Percentiles rank a stretch among this genome's conserved stretches.
Evolutionary conservation across 2,113 vertebrate genomes (phyloP).

Genomic region (Pseudopodoces humilis): DNA sequence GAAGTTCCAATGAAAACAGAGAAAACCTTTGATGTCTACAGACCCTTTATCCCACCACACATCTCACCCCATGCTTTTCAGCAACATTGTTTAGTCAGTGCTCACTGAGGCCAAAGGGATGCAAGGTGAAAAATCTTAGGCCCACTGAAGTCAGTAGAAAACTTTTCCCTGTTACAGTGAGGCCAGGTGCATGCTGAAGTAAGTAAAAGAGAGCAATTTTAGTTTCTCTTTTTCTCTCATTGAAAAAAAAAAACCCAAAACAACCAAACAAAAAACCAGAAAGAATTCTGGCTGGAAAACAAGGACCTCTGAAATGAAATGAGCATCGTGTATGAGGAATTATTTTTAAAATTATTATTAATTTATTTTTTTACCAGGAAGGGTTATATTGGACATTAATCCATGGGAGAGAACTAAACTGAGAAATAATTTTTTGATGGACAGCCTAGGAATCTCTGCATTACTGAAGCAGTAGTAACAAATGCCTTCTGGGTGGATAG

Average conservation of each 20-base stretch:
- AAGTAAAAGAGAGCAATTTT: background rate
- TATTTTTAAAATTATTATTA: background rate
- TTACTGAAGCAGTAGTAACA: background rate
- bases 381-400: background rate
- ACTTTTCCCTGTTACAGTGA: background rate
- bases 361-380: background rate
- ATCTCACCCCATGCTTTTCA: background rate
- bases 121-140: background rate
- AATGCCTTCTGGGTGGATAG: background rate
- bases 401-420: background rate
- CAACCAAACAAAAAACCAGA: too few species aligned
- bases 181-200: background rate
- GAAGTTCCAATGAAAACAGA: slow-evolving; percentile 32
- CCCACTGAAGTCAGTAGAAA: background rate
- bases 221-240: background rate
- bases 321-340: background rate
- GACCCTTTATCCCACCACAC: background rate
- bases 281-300: background rate
- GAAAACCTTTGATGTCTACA: slow-evolving; percentile 20
- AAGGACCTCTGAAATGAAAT: background rate
- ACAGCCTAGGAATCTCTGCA: background rate
- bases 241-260: background rate
- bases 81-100: background rate
- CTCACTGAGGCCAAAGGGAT: background rate
- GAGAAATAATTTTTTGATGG: background rate